phyloP scores from a whole-genome alignment of 2,797 vertebrate species.

The Rallus crepitans region DNA sequence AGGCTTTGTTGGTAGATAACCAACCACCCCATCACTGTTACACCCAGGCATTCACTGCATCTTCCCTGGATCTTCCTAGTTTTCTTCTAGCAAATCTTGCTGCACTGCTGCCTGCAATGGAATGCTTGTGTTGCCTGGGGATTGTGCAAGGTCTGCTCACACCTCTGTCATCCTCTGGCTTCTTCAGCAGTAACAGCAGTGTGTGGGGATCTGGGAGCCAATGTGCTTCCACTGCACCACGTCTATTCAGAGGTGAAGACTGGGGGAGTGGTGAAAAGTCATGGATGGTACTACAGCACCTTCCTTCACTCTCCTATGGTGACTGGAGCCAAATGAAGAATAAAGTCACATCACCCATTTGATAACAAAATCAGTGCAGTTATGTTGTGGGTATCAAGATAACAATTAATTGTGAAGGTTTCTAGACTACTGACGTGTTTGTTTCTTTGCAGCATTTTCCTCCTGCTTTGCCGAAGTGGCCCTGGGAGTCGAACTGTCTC shows the following conservation, averaged over 20 bases:
- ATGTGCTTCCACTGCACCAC: not conserved
- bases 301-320: not conserved
- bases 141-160: not conserved
- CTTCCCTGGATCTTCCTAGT: not conserved
- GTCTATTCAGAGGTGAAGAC: not conserved
- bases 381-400: not conserved
- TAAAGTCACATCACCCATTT: not conserved
- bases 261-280: not conserved
- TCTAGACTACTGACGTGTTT: not conserved
- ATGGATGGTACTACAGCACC: not conserved
- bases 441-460: conserved; percentile 51
- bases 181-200: not conserved
- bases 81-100: not conserved
- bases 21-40: not conserved
- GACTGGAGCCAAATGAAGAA: not conserved
- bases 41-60: not conserved
- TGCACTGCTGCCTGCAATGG: not conserved
- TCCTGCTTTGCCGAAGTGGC: not conserved
- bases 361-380: not conserved
- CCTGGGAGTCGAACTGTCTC: not conserved
- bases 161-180: not conserved
- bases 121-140: not conserved
- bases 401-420: not conserved
- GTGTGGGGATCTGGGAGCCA: not conserved
- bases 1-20: not conserved